These are phyloP conservation scores for Pseudomyrmex gracilis DNA, from an alignment of 1,140 invertebrate species.

Conservation along the genomic window DNA sequence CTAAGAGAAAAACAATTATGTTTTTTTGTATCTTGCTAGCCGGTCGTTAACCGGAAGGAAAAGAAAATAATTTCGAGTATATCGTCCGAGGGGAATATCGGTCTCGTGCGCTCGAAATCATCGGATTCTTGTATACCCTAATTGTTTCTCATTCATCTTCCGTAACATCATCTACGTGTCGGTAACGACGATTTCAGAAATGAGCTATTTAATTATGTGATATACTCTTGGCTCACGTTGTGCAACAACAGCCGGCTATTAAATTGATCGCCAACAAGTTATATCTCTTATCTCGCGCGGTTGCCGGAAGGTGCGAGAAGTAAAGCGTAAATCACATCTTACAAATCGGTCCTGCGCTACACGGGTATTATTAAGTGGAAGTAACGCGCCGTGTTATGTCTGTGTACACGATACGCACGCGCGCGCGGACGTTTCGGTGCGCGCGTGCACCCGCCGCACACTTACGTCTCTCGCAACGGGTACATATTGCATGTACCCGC, in stretches of 20 bases:
- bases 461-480: constrained; percentile 35
- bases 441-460: constrained; percentile 13
- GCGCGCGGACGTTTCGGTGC: constrained; percentile 25
- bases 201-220: neutral
- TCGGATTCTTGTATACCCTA: no score
- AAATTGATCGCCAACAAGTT: constrained; percentile 18
- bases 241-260: neutral
- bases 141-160: no score
- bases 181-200: neutral
- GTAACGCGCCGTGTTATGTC: constrained; percentile 24
- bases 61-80: no score
- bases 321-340: constrained; percentile 57
- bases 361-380: constrained; percentile 50
- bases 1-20: no score
- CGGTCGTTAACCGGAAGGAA: no score
- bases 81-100: no score
- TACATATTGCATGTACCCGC: constrained; percentile 64
- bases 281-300: constrained; percentile 24
- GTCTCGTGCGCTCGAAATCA: no score
- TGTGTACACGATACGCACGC: neutral
- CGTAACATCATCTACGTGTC: no score
- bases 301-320: constrained; percentile 41
- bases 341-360: constrained; percentile 43
- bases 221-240: neutral
- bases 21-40: no score